Evolutionary conservation across 2,797 vertebrate genomes (phyloP), one percentile per base, ranked within the genome.

Genomic region (Xiphorhynchus erythropygius): DNA sequence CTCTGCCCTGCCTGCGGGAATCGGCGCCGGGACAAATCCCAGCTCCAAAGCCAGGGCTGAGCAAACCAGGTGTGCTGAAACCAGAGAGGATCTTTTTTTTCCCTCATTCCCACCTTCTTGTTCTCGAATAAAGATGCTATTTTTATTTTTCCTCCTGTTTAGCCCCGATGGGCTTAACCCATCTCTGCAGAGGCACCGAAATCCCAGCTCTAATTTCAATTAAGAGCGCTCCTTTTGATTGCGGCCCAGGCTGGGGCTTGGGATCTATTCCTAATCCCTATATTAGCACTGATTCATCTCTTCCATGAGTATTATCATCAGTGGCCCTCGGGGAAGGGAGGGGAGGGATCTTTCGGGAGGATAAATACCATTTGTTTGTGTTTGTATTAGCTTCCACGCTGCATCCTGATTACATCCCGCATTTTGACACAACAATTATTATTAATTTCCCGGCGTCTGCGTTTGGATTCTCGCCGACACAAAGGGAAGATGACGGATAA

Each of bases 291-390:
- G 96, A 97, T 96, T 97, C 97, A 96, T 97, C 97, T 97, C 90
- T 96, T 98, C 95, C 88, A 85, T 39, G 86, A 96, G 96, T 44
- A 75, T 96, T 93, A 87, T 96, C 97, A 94, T 89, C 47, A 13
- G 79, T 8, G 13, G 94, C 95, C 95, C 94, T 95, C 33, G 11
- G 88, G 89, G 94, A 95, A 94, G 89, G 91, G 95, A 92, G 84
- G 94, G 91, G 94, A 93, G 96, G 69, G 90, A 93, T 96, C 96
- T 96, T 97, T 96, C 37, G 12, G 96, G 94, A 96, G 97, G 97
- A 97, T 97, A 97, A 98, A 97, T 97, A 97, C 62, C 89, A 97
- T 97, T 98, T 98, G 97, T 98, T 98, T 98, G 97, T 98, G 94
- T 98, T 97, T 97, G 96, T 97, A 77, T 97, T 96, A 96, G 93